Evolutionary conservation across 2,113 vertebrate species (phyloP).

Genomic region (Toxotes jaculatrix): DNA sequence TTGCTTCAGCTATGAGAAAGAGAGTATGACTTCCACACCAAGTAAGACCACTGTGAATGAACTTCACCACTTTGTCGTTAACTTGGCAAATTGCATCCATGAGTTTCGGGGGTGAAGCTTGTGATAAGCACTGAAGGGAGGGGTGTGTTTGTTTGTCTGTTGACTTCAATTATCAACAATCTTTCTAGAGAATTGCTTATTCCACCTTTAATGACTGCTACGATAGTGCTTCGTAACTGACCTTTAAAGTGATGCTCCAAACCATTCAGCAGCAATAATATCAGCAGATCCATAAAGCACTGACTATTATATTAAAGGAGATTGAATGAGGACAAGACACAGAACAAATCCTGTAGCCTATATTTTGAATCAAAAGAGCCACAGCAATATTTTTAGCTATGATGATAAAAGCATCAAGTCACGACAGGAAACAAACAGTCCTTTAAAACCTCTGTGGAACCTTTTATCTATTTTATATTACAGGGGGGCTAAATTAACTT

Average conservation of each 20-base stretch:
- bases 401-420: conserved; percentile 40
- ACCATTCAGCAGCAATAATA: conserved; percentile 18
- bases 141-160: too few species aligned
- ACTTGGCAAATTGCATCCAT: too few species aligned
- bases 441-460: conserved; percentile 48
- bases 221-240: conserved; percentile 3
- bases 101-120: too few species aligned
- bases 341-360: conserved; percentile 10
- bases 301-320: conserved; percentile 42
- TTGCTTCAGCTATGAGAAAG: too few species aligned
- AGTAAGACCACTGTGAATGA: too few species aligned
- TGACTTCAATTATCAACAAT: too few species aligned
- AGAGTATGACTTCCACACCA: too few species aligned
- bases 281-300: conserved; percentile 8
- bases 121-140: too few species aligned
- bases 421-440: conserved; percentile 52
- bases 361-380: conserved; percentile 52
- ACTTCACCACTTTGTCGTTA: too few species aligned
- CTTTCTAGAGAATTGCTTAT: too few species aligned
- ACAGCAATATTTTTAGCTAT: conserved; percentile 57
- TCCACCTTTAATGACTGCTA: neutral
- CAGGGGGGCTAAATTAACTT: conserved; percentile 36
- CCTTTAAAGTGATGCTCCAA: conserved; percentile 26
- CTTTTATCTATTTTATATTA: conserved; percentile 47
- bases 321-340: conserved; percentile 65